Base-by-base conservation (phyloP, 2,888 invertebrate species). In the Drosophila longiperda region DNA sequence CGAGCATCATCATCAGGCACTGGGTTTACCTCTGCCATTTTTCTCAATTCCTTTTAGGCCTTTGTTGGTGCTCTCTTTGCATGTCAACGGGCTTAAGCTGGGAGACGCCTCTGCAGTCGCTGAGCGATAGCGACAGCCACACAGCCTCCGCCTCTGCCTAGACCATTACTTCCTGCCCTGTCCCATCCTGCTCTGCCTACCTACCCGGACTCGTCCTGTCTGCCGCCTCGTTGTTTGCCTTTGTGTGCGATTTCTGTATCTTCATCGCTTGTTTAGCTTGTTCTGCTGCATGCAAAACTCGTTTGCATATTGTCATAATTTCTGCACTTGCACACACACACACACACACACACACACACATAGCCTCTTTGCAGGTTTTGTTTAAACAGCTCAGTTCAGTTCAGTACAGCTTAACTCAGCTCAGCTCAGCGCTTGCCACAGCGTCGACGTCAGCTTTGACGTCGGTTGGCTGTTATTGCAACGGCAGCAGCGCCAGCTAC, bases 231-330 rank as follows among this genome's bases (percentile, higher is more conserved):
- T 50, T 50, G 50, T 50, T 68, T 67, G 79, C 68, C 75, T 86
- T 85, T 86, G 87, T 86, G 71, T 73, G 80, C 67, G 69, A 60
- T 80, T 83, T 82, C 59, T 59, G 75, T 73, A 82, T 78, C 74
- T 83, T 79, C 83, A 75, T 82, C 70, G 67, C 66, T 67, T 45
- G 23, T 72, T 62, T 42, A 58, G 78, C 73, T 65, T 65, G 81
- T 67, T 80, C 64, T 20, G 66, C 58, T 60, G 80, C 70, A 69
- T 68, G 73, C 68, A 77, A 87, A 87, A 90, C 90, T 90, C 89
- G 90, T 87, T 87, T 87, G 89, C 87, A 87, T 87, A 90, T 87
- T 90, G 90, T 87, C 87, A 87, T 87, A 87, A 90, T 89, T 87
- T 90, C 78, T 80, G 83, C 89, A 85, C 68, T 73, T 73, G 60